A percentile compares a stretch with the other conserved stretches of the same genome.
Conservation (phyloP, 2,113 vertebrate genomes). For the Himantopus leucocephalus region DNA sequence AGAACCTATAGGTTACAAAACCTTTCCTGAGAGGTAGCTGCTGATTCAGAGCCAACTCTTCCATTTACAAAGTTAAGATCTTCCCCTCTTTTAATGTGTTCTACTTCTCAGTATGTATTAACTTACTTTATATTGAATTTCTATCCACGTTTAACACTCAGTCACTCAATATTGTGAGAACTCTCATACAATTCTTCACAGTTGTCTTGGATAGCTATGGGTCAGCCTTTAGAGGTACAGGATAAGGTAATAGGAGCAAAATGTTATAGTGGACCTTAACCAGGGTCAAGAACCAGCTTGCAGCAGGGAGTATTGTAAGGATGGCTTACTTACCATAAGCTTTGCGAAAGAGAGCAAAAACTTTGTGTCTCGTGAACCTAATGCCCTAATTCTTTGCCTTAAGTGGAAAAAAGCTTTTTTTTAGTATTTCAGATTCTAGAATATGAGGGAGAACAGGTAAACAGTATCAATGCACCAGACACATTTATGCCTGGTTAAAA, state of each 20-base stretch:
- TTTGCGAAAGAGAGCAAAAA: neutral
- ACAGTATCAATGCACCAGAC: neutral
- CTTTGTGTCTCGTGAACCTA: neutral
- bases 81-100: neutral
- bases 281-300: neutral
- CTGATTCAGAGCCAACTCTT: neutral
- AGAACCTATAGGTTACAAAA: neutral
- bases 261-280: neutral
- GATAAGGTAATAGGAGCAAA: neutral
- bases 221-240: neutral
- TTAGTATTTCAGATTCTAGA: neutral
- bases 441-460: neutral
- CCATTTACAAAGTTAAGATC: neutral
- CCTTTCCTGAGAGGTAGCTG: neutral
- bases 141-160: neutral
- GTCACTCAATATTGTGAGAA: neutral
- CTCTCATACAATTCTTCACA: neutral
- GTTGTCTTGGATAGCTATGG: neutral
- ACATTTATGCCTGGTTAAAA: neutral
- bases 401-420: neutral
- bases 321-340: neutral
- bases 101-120: neutral
- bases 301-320: neutral
- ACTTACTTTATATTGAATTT: neutral
- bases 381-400: neutral